A percentile compares a stretch with the other conserved stretches of the same genome.
These are phyloP conservation scores for Columba guinea DNA, from an alignment of 2,797 vertebrate species.

Conservation along the genomic window DNA sequence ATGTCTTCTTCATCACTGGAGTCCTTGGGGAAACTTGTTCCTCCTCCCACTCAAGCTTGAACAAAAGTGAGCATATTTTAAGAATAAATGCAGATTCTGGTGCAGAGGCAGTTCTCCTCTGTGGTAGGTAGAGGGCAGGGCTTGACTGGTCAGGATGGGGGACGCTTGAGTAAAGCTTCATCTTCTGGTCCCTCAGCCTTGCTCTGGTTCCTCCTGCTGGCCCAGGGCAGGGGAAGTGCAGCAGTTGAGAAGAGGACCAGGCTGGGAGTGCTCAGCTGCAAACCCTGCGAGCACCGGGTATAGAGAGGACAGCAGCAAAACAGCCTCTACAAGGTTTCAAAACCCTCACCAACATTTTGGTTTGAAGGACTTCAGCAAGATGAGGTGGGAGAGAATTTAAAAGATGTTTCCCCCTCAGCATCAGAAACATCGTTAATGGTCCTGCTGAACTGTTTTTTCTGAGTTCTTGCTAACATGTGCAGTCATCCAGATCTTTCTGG, in stretches of 20 bases:
- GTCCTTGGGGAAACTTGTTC: not conserved
- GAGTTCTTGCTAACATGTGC: not conserved
- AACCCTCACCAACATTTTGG: not conserved
- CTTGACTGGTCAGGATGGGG: not conserved
- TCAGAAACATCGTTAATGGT: not conserved
- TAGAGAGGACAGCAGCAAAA: not conserved
- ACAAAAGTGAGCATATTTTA: not conserved
- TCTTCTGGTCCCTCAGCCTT: not conserved
- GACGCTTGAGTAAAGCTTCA: not conserved
- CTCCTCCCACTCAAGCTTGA: not conserved
- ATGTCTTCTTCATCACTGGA: not conserved
- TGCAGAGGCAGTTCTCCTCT: not conserved
- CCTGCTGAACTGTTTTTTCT: not conserved
- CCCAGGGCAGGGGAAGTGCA: not conserved
- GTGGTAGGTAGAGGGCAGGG: constrained; percentile 45
- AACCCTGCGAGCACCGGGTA: not conserved
- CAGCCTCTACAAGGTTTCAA: not conserved
- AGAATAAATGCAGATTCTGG: not conserved
- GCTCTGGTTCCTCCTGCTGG: not conserved
- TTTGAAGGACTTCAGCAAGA: not conserved
- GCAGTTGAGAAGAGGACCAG: not conserved
- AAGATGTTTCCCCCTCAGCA: not conserved
- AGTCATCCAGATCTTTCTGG: not conserved
- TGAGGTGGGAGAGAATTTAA: not conserved
- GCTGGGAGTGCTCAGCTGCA: not conserved